Evolutionary conservation across 2,888 invertebrate genomes (phyloP).

Genomic region (Caenorhabditis drosophilae): DNA sequence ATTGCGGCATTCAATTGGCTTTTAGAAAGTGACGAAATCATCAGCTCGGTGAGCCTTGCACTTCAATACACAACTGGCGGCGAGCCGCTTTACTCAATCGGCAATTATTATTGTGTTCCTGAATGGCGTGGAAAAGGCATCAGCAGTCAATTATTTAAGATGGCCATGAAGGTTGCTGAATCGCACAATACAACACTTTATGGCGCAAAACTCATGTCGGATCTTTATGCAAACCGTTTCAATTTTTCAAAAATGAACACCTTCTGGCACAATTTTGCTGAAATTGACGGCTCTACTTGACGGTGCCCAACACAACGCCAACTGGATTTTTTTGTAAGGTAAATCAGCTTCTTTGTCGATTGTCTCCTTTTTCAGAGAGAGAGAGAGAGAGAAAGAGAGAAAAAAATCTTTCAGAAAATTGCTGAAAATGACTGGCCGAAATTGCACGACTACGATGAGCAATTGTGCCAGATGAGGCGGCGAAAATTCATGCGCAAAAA

Average conservation of each 20-base stretch:
- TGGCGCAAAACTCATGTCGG: constrained; percentile 20
- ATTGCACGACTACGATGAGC: constrained; percentile 34
- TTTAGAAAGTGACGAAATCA: constrained; percentile 16
- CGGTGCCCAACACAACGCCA: constrained; percentile 18
- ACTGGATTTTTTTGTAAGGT: constrained; percentile 22
- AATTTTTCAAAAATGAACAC: constrained; percentile 26
- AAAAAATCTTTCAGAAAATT: constrained; percentile 17
- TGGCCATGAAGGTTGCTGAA: constrained; percentile 27
- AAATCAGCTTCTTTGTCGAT: too few species aligned
- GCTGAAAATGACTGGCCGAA: constrained; percentile 36
- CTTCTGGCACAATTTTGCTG: constrained; percentile 36
- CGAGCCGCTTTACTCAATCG: constrained; percentile 26
- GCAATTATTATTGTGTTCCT: constrained; percentile 37
- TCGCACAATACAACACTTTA: constrained; percentile 26
- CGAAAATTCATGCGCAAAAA: constrained; percentile 26
- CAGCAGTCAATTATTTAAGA: constrained; percentile 31
- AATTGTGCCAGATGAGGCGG: constrained; percentile 23
- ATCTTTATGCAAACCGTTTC: constrained; percentile 26
- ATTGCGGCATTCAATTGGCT: not conserved
- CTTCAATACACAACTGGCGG: constrained; percentile 9
- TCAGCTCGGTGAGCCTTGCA: constrained; percentile 22
- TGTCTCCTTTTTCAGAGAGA: too few species aligned
- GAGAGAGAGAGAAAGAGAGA: too few species aligned
- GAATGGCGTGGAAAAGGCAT: constrained; percentile 39
- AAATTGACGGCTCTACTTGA: constrained; percentile 16